Percentiles rank a stretch among this genome's conserved stretches.
These are phyloP conservation scores for Papilio demoleus DNA, from an alignment of 2,888 invertebrate genomes.

Conservation along the genomic window DNA sequence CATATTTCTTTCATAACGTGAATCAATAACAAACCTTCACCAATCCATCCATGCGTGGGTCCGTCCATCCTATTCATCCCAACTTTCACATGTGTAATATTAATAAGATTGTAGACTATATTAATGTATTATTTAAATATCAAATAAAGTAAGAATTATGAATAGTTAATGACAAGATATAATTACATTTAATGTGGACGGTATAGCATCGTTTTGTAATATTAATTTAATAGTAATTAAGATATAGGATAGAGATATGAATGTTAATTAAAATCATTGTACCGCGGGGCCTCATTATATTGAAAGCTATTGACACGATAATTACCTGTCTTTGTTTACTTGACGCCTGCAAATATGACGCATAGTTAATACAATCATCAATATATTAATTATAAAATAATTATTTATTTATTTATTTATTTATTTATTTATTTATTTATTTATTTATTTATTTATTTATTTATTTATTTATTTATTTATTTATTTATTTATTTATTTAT, in stretches of 20 bases:
- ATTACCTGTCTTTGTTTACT: conserved; percentile 32
- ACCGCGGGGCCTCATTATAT: conserved; percentile 30
- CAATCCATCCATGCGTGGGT: too few relatives aligned
- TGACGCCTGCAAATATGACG: background rate
- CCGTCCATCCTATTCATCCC: too few relatives aligned
- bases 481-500: too few relatives aligned
- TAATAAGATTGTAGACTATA: background rate
- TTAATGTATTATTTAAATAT: background rate
- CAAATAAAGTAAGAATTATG: too few relatives aligned
- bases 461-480: too few relatives aligned
- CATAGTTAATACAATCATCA: conserved; percentile 13
- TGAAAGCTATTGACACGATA: conserved; percentile 28
- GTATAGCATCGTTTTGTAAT: conserved; percentile 13
- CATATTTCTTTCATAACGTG: too few relatives aligned
- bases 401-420: background rate
- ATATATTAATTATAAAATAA: conserved; percentile 1
- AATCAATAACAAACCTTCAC: too few relatives aligned
- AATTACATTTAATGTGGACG: conserved; percentile 2
- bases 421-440: too few relatives aligned
- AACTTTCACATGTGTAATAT: too few relatives aligned
- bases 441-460: too few relatives aligned
- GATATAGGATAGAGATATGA: conserved; percentile 29
- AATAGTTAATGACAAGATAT: too few relatives aligned
- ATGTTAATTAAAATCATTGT: conserved; percentile 35
- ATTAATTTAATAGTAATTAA: conserved; percentile 40